Conservation (phyloP, 2,797 vertebrate species). For the Hippopotamyrus pictus region DNA sequence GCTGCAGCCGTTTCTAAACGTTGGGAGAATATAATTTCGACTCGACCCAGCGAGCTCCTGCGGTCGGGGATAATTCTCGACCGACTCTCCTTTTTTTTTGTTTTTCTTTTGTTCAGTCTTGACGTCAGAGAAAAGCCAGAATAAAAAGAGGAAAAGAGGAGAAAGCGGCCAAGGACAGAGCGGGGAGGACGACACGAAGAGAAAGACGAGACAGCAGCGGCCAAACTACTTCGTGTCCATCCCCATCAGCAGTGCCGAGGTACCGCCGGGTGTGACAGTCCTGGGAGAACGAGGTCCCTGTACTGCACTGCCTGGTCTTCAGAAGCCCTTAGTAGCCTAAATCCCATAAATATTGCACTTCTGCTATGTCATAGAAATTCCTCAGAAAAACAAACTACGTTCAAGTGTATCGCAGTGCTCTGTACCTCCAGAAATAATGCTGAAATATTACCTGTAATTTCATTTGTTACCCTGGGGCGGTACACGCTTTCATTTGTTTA, state of each 20-base stretch:
- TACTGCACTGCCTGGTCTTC: neutral
- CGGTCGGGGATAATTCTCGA: too few species aligned
- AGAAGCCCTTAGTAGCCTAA: neutral
- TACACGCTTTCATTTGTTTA: neutral
- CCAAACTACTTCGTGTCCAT: constrained; percentile 94
- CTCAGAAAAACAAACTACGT: neutral
- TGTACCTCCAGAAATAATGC: neutral
- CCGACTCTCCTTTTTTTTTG: neutral
- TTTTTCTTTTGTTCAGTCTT: constrained; percentile 42
- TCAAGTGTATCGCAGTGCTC: neutral
- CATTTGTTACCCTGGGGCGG: neutral
- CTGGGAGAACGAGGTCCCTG: neutral
- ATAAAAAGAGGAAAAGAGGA: constrained; percentile 70
- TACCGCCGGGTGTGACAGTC: constrained; percentile 32
- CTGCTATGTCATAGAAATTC: neutral
- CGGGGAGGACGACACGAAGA: constrained; percentile 62
- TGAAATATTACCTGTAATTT: neutral
- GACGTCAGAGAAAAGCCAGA: constrained; percentile 45
- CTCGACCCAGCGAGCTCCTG: neutral
- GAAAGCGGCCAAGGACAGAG: constrained; percentile 48
- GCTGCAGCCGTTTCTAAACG: neutral
- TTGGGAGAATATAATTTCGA: neutral
- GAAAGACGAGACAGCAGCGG: constrained; percentile 56
- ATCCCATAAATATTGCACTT: neutral
- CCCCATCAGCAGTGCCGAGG: constrained; percentile 83